These are phyloP conservation scores for Tanytarsus gracilentus DNA, from an alignment of 2,888 invertebrate genomes.

Conservation along the genomic window DNA sequence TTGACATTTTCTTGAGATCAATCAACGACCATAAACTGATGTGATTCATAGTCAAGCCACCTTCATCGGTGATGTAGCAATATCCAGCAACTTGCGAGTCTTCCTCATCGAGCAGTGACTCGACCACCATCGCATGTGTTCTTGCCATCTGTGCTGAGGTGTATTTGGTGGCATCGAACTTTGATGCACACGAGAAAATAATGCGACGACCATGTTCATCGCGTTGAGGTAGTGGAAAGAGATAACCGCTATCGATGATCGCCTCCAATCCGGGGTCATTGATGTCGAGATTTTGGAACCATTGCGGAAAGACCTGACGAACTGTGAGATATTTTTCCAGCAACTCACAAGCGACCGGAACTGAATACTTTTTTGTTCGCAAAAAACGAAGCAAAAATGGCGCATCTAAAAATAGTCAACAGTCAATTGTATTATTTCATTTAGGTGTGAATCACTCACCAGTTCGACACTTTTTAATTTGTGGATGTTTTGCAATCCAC, in stretches of 20 bases:
- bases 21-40: constrained; percentile 72
- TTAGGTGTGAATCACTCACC: constrained; percentile 41
- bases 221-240: constrained; percentile 63
- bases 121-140: constrained; percentile 76
- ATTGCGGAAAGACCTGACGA: constrained; percentile 72
- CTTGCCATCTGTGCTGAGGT: constrained; percentile 78
- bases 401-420: constrained; percentile 49
- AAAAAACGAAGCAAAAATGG: constrained; percentile 76
- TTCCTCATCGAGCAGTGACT: constrained; percentile 76
- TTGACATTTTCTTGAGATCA: constrained; percentile 66
- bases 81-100: constrained; percentile 75
- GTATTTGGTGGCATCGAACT: constrained; percentile 65
- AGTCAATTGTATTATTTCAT: not conserved
- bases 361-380: constrained; percentile 77
- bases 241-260: constrained; percentile 70
- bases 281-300: constrained; percentile 75
- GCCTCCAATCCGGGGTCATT: constrained; percentile 69
- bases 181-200: constrained; percentile 69
- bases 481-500: constrained; percentile 74
- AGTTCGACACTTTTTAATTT: constrained; percentile 71
- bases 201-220: constrained; percentile 69
- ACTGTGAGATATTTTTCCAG: constrained; percentile 78
- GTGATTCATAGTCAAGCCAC: constrained; percentile 74
- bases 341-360: constrained; percentile 78
- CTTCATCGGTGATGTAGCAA: constrained; percentile 73